Conservation (phyloP, 2,797 vertebrate species). For the Tauraco hartlaubi region DNA sequence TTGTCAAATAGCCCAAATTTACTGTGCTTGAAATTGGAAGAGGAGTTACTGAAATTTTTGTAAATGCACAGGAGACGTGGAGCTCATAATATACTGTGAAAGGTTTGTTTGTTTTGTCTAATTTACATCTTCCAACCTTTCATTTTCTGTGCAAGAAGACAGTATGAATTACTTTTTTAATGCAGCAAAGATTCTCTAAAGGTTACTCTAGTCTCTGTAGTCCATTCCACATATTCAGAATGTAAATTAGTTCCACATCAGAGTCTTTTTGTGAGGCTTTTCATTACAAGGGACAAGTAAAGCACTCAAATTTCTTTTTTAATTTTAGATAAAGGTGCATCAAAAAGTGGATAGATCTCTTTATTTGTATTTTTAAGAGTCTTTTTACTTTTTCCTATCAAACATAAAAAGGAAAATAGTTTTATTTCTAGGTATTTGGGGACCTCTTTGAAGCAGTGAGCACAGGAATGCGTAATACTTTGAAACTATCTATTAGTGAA, state of each 20-base stretch:
- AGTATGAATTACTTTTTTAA: neutral
- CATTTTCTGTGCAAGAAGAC: slow-evolving; percentile 15
- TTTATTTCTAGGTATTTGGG: slow-evolving; percentile 33
- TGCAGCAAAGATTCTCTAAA: slow-evolving; percentile 4
- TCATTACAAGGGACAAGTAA: slow-evolving; percentile 29
- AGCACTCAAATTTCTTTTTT: neutral
- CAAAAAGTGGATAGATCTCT: slow-evolving; percentile 30
- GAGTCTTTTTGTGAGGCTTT: slow-evolving; percentile 32
- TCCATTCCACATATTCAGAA: slow-evolving; percentile 30
- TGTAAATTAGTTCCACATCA: slow-evolving; percentile 40
- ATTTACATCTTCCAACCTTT: slow-evolving; percentile 42
- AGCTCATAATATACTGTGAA: neutral
- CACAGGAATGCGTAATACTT: slow-evolving; percentile 44
- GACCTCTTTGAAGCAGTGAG: slow-evolving; percentile 44
- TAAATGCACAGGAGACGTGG: neutral
- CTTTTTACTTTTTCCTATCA: slow-evolving; percentile 24
- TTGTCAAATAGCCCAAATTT: slow-evolving; percentile 7
- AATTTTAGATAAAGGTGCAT: slow-evolving; percentile 52
- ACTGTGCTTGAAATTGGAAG: slow-evolving; percentile 1
- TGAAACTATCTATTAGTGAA: slow-evolving; percentile 44
- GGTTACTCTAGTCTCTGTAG: slow-evolving; percentile 37
- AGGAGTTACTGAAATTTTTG: neutral
- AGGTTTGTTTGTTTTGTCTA: slow-evolving; percentile 45
- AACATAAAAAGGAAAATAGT: slow-evolving; percentile 30
- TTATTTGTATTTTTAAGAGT: slow-evolving; percentile 55